phyloP scores from a whole-genome alignment of 2,888 invertebrate genomes.

The Plagodis pulveraria region DNA sequence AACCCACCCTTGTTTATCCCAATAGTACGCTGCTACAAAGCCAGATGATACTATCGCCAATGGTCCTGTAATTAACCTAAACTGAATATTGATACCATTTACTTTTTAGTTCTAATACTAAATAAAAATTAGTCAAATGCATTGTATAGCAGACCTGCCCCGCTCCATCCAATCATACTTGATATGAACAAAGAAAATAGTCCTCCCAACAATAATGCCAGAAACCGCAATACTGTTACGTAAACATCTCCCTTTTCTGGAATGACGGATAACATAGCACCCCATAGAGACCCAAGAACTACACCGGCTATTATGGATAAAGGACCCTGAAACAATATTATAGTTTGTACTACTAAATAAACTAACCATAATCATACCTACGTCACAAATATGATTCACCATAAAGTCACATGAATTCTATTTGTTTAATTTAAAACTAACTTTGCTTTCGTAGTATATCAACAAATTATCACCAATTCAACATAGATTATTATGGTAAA shows the following conservation, averaged over 20 bases:
- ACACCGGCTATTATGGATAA: conserved; percentile 89
- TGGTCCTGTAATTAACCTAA: conserved; percentile 76
- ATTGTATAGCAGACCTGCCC: conserved; percentile 70
- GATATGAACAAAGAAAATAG: conserved; percentile 92
- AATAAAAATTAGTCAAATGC: conserved; percentile 5
- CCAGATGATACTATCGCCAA: conserved; percentile 90
- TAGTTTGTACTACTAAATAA: neutral
- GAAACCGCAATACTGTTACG: conserved; percentile 87
- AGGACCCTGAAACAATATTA: conserved; percentile 78
- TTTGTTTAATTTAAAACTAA: conserved; percentile 1
- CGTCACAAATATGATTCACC: neutral
- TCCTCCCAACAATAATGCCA: conserved; percentile 90
- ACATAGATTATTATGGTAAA: conserved; percentile 12
- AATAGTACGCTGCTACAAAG: conserved; percentile 88
- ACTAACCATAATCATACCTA: neutral
- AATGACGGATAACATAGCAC: conserved; percentile 87
- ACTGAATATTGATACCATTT: conserved; percentile 19
- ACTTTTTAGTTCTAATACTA: neutral
- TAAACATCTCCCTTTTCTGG: conserved; percentile 90
- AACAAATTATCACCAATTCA: conserved; percentile 12
- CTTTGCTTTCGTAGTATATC: conserved; percentile 13
- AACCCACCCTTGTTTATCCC: conserved; percentile 90
- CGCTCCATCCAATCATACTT: conserved; percentile 87
- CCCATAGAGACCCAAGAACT: conserved; percentile 89
- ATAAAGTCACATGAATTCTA: conserved; percentile 4